Evolutionary conservation across 2,113 vertebrate genomes (phyloP).

Genomic region (Macheiramphus alcinus): DNA sequence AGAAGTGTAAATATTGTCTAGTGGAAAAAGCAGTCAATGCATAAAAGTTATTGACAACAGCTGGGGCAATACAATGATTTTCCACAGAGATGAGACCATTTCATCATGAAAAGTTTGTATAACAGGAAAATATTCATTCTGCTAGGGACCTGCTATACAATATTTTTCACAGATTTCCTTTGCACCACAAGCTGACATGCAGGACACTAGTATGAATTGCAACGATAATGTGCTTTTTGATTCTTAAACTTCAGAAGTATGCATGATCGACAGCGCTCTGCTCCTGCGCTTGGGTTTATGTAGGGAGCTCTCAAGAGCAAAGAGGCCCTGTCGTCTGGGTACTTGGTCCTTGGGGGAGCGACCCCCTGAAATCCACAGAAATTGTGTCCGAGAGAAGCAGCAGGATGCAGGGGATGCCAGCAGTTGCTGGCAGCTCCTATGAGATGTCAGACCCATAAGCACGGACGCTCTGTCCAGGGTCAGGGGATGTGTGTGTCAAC

Average conservation of each 20-base stretch:
- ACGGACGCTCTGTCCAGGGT: neutral
- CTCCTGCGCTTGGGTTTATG: neutral
- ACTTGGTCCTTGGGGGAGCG: neutral
- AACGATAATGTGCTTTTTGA: neutral
- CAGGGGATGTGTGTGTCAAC: neutral
- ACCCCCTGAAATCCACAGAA: neutral
- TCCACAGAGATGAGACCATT: conserved; percentile 8
- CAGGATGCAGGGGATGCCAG: neutral
- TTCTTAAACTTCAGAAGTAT: neutral
- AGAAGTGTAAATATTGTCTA: conserved; percentile 41
- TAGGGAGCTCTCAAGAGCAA: neutral
- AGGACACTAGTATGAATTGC: neutral
- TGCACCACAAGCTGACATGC: neutral
- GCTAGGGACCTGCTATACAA: neutral
- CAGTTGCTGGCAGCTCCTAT: neutral
- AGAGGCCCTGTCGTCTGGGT: neutral
- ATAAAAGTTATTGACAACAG: conserved; percentile 54
- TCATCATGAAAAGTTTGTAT: conserved; percentile 6
- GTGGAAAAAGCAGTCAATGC: conserved; percentile 38
- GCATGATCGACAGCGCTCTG: neutral
- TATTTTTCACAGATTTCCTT: conserved; percentile 3
- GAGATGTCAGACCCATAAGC: neutral
- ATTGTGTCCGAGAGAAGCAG: neutral
- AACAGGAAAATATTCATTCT: conserved; percentile 24
- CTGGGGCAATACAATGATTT: conserved; percentile 24